Base-by-base conservation (phyloP, 2,888 invertebrate species). In the Oasisia sp. region DNA sequence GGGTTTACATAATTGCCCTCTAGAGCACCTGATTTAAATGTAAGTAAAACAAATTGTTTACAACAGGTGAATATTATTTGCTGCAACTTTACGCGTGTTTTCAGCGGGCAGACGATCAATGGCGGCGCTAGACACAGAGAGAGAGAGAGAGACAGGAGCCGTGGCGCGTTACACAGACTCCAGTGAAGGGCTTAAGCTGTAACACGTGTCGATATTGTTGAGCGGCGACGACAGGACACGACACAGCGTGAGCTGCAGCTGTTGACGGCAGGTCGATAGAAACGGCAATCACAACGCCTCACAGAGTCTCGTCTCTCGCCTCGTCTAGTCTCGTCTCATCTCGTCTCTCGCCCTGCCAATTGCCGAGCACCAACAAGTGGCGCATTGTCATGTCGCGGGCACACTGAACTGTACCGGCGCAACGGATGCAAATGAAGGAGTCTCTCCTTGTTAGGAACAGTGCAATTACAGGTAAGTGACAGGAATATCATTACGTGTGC, bases 211-310 rank as follows among this genome's bases (percentile, higher is more conserved):
- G 74, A 74, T 27, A 74, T 74, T 74, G 74, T 74, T 14, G 27
- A 0, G 74, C 74, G n/a, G 74, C 74, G 74, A 74, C 74, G 74
- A 74, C 74, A 27, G n/a, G n/a, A n/a, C 74, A n/a, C 3, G 74
- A 74, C 74, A 74, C 74, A 74, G 74, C 74, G 74, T 27, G 74
- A 74, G n/a, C 74, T 74, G n/a, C 74, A 74, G 74, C 74, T 74
- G 74, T 74, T 2, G 74, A 27, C 74, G 74, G 74, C 74, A 74
- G 74, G 74, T 27, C 74, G 27, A 74, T 74, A 74, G 74, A 19
- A 74, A 27, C 27, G 4, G 74, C 74, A 74, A 74, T 74, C 74
- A 27, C 74, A 74, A 74, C 74, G 74, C 27, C 74, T 74, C 27
- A 74, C 74, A 27, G 19, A 27, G 74, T 7, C 74, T 74, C 56